phyloP scores from a whole-genome alignment of 2,113 vertebrate genomes.

The Scolopax mira region DNA sequence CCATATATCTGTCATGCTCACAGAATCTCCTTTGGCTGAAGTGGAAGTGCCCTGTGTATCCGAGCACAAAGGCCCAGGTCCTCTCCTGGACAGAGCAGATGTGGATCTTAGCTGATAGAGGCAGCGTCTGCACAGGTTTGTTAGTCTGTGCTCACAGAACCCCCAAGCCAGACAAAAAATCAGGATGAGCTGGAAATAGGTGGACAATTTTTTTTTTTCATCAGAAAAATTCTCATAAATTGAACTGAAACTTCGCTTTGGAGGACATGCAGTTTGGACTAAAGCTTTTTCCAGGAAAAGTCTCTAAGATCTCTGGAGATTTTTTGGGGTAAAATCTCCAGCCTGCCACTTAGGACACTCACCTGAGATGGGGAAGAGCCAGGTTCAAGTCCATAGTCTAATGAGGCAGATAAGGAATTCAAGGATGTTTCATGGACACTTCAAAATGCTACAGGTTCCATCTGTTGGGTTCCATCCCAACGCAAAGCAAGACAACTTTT shows the following conservation, averaged over 20 bases:
- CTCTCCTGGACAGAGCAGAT: not conserved
- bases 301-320: too few species aligned
- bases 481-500: not conserved
- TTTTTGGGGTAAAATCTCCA: not conserved
- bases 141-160: not conserved
- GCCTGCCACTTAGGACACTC: not conserved
- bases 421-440: not conserved
- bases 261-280: not conserved
- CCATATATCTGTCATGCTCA: conserved; percentile 14
- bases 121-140: not conserved
- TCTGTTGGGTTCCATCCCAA: not conserved
- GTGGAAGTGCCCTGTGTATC: not conserved
- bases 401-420: not conserved
- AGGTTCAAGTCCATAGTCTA: not conserved
- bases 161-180: not conserved
- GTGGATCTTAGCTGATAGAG: too few species aligned
- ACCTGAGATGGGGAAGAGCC: not conserved
- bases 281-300: not conserved
- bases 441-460: not conserved
- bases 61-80: not conserved
- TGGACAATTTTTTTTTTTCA: not conserved
- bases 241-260: not conserved
- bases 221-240: not conserved
- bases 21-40: conserved; percentile 40
- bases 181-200: not conserved